Base-by-base conservation (phyloP, 2,888 invertebrate species). In the Mythimna vitellina region DNA sequence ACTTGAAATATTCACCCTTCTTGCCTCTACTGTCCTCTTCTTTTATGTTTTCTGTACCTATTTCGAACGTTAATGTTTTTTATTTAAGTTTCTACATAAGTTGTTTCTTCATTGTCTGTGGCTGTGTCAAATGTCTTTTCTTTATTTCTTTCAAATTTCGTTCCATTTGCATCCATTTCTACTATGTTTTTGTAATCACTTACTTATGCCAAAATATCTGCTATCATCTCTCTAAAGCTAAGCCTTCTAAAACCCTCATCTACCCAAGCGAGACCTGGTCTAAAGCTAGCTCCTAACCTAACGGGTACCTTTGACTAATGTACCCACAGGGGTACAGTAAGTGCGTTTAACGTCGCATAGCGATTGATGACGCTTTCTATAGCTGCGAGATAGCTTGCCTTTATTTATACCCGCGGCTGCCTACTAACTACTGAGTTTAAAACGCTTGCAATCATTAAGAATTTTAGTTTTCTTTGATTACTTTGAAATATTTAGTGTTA, bases 331-430 rank as follows among this genome's bases (percentile, higher is more conserved):
- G 70, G 49, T 56, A 53, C 64, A 67, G 78, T 81, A 83, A 85
- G 76, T 80, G 81, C 79, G 76, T 70, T 61, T 58, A 32, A 25
- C 57, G 75, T 78, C 80, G 68, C 76, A 46, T 57, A 53, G 70
- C 73, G 75, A 78, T 88, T 85, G 82, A 88, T 88, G 87, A 76
- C 56, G 82, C 87, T 88, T 73, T 88, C 86, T 74, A 62, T 75
- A 61, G 61, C 68, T 79, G 66, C 66, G 49, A 83, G 85, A 85
- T 86, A 85, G 56, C 68, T 54, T 10, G 32, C 51, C 56, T 76
- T 78, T 82, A 79, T 85, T 85, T 83, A 85, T 84, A 66, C 57
- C 51, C 58, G 62, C 51, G 49, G 53, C 65, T 73, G 56, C 38
- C 49, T 54, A 70, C 81, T 62, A 70, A 80, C 76, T 84, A 73